Evolutionary conservation across 2,888 invertebrate species (phyloP).

Genomic region (Eupithecia vulgata): DNA sequence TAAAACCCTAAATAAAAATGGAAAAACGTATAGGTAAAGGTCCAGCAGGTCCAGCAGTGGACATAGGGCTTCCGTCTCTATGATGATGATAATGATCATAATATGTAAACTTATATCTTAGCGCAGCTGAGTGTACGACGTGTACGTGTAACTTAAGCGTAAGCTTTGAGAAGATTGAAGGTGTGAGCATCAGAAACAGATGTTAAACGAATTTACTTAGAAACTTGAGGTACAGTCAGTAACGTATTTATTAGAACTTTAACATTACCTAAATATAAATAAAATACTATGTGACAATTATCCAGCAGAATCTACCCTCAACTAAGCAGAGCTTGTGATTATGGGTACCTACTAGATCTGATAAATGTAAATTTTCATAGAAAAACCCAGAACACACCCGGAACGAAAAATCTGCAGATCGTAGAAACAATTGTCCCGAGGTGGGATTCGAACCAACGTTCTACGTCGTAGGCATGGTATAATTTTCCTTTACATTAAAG

Average conservation of each 20-base stretch:
- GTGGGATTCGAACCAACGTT: too few relatives aligned
- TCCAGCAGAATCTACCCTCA: neutral
- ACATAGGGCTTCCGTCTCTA: too few relatives aligned
- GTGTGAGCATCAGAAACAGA: constrained; percentile 38
- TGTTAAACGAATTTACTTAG: constrained; percentile 37
- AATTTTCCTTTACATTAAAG: too few relatives aligned
- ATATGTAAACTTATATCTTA: neutral
- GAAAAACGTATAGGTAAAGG: too few relatives aligned
- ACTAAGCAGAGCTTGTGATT: neutral
- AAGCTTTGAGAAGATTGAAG: constrained; percentile 34
- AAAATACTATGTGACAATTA: neutral
- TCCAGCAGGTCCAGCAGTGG: too few relatives aligned
- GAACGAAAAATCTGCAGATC: too few relatives aligned
- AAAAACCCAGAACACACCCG: too few relatives aligned
- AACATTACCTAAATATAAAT: neutral
- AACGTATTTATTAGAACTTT: constrained; percentile 15
- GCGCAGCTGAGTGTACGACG: constrained; percentile 13
- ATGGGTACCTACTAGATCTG: too few relatives aligned
- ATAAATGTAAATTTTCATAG: too few relatives aligned
- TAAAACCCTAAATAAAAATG: neutral
- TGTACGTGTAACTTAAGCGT: constrained; percentile 21
- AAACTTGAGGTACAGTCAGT: constrained; percentile 26
- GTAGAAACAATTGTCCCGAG: too few relatives aligned
- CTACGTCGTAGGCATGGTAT: too few relatives aligned
- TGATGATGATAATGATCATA: too few relatives aligned